Evolutionary conservation across 2,797 vertebrate genomes (phyloP), one percentile per base, ranked within the genome.

Genomic region (Acanthis flammea): DNA sequence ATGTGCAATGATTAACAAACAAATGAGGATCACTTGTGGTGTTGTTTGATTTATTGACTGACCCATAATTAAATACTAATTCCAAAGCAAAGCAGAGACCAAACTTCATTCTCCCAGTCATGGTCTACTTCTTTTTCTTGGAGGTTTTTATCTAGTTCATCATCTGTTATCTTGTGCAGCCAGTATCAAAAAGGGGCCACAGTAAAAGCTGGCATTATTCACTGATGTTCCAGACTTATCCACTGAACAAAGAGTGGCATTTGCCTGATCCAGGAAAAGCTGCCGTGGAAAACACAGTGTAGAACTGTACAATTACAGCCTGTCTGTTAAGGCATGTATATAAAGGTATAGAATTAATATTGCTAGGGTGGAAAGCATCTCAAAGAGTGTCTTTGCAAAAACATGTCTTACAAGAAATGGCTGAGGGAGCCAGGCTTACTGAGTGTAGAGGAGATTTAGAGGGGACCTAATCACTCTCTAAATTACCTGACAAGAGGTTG

Each of bases 191-290:
- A 71, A 77, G 24, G 27, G 37, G 27, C 33, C 41, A 37, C 54
- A 68, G 10, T 85, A 63, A 90, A 83, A 85, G 39, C 86, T 86
- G 80, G 47, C 57, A 63, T 71, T 67, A 31, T 77, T 80, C 92
- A 44, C 48, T 31, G 68, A 28, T 58, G 73, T 95, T 96, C 95
- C 58, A 66, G 87, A 47, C n/a, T 91, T 71, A 88, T 86, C 94
- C 58, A 8, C 48, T 37, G 61, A 92, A 95, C 93, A 95, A 94
- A 94, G 92, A 62, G 21, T 5, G 41, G 72, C 44, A 74, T 95
- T 88, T 94, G 61, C 37, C 62, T 78, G 54, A 86, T 54, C 28
- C 51, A 31, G 70, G 39, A 51, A n/a, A 84, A 82, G 62, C 27
- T 55, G 48, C 41, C 45, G 62, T 37, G 72, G 62, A 75, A 95